phyloP scores from a whole-genome alignment of 2,888 invertebrate genomes.

The Calameuta filiformis region DNA sequence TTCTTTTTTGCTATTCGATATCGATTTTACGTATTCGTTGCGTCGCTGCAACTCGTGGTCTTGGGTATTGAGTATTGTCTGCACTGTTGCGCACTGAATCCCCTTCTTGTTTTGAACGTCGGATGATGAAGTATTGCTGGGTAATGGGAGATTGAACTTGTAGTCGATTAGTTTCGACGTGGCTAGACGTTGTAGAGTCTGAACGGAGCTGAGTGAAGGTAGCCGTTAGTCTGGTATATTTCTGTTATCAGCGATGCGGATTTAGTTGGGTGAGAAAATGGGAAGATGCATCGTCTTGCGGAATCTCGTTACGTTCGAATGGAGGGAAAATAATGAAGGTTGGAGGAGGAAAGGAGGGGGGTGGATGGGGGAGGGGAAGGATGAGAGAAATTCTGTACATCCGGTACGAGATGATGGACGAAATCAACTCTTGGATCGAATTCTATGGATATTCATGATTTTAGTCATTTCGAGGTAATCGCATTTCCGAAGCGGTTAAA shows the following conservation, averaged over 20 bases:
- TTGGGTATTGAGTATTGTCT: neutral
- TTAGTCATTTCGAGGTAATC: conserved; percentile 24
- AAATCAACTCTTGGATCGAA: conserved; percentile 28
- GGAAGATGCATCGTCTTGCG: neutral
- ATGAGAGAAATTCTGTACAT: neutral
- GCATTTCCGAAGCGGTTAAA: conserved; percentile 22
- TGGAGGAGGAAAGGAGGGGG: no score
- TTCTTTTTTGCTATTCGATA: neutral
- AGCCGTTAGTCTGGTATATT: neutral
- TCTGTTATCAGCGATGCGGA: neutral
- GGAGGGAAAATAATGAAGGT: no score
- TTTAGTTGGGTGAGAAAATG: neutral
- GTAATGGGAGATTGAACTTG: neutral
- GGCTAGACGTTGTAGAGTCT: neutral
- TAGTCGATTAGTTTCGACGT: neutral
- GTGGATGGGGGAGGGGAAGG: no score
- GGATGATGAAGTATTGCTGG: neutral
- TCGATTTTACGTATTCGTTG: neutral
- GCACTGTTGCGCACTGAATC: neutral
- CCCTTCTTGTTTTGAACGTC: neutral
- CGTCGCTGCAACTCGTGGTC: neutral
- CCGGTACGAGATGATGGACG: conserved; percentile 23
- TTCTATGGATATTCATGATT: conserved; percentile 32
- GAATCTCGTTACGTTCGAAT: neutral
- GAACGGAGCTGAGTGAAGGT: neutral